Conservation (phyloP, 2,113 vertebrate species). For the Catagonus wagneri region DNA sequence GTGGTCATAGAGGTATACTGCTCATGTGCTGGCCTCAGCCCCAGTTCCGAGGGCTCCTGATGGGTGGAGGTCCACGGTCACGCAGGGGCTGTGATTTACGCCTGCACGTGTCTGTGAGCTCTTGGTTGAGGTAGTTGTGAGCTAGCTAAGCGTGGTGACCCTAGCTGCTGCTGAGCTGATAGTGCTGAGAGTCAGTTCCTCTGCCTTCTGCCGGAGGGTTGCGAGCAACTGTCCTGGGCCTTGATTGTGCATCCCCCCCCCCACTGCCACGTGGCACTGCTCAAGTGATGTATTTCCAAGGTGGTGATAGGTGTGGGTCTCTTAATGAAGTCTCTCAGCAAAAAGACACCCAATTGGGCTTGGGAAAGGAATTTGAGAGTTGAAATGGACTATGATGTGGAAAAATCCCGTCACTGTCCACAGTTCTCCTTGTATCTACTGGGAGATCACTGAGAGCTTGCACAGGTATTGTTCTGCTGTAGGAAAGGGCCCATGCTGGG, state of each 20-base stretch:
- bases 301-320: neutral
- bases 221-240: neutral
- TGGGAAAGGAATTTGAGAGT: too few species aligned
- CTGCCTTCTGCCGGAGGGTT: neutral
- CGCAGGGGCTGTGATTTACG: neutral
- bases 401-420: neutral
- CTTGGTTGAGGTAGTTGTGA: neutral
- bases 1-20: neutral
- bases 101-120: neutral
- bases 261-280: neutral
- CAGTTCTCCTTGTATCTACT: neutral
- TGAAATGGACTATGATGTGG: neutral
- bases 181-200: neutral
- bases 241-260: fast-evolving
- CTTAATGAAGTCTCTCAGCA: neutral
- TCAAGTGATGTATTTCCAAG: neutral
- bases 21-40: neutral
- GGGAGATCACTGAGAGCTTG: neutral
- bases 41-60: neutral
- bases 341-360: neutral
- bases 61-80: neutral
- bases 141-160: neutral
- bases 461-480: neutral
- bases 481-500: neutral
- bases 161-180: neutral